Evolutionary conservation across 2,797 vertebrate genomes (phyloP).

Genomic region (Eupleurogrammus muticus): DNA sequence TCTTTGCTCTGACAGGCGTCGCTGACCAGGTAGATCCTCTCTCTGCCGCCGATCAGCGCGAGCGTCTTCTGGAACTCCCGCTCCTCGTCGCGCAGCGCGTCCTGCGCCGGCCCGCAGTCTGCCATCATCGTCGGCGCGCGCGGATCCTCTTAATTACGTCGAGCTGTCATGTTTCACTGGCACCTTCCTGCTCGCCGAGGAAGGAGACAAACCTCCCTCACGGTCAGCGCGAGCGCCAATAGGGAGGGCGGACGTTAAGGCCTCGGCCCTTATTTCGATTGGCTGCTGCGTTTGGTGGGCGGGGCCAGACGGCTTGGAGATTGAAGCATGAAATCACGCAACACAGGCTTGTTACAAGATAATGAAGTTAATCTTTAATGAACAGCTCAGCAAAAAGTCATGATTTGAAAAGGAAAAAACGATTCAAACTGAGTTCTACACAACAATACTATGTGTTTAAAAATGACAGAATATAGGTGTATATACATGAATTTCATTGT

Average conservation of each 20-base stretch:
- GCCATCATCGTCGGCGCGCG: constrained; percentile 61
- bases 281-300: constrained; percentile 47
- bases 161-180: background rate
- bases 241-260: constrained; percentile 6
- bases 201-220: constrained; percentile 27
- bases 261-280: constrained; percentile 47
- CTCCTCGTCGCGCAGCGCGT: constrained; percentile 59
- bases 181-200: background rate
- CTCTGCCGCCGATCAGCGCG: constrained; percentile 78
- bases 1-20: constrained; percentile 58
- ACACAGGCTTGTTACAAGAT: background rate
- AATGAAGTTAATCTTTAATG: constrained; percentile 51
- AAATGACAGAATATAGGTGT: rapidly evolving
- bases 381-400: constrained; percentile 7
- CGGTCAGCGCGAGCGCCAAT: background rate
- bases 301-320: background rate
- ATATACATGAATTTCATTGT: background rate
- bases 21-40: constrained; percentile 79
- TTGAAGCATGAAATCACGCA: background rate
- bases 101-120: constrained; percentile 2
- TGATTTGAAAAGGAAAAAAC: background rate
- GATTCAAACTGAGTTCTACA: background rate
- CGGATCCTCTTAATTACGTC: constrained; percentile 1
- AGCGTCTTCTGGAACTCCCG: constrained; percentile 75
- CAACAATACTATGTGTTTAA: background rate